Evolutionary conservation across 2,888 invertebrate genomes (phyloP).

Genomic region (Drosophila melanocephala): DNA sequence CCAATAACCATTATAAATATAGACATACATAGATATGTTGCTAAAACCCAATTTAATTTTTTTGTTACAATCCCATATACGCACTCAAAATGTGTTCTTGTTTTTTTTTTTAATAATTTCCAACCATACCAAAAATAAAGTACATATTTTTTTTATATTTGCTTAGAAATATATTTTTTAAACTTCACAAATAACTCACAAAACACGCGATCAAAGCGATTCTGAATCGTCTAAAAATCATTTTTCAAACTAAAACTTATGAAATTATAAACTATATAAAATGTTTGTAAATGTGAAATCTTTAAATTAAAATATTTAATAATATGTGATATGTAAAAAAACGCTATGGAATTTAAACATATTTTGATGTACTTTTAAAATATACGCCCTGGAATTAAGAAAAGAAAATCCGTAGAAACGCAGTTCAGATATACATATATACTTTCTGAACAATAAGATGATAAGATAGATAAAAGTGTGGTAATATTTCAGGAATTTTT

Average conservation of each 20-base stretch:
- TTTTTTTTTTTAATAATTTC: not conserved
- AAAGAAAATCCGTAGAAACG: not conserved
- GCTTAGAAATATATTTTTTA: not conserved
- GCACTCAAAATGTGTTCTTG: not conserved
- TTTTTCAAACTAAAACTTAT: not conserved
- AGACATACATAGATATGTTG: not conserved
- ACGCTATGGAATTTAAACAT: not conserved
- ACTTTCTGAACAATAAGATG: not conserved
- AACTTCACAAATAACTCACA: not conserved
- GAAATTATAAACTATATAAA: not conserved
- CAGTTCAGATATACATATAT: not conserved
- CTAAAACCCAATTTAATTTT: not conserved
- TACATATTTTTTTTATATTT: not conserved
- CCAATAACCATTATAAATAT: not conserved
- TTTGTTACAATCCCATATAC: not conserved
- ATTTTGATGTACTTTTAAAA: not conserved
- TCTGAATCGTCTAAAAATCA: not conserved
- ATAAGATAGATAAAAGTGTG: not conserved
- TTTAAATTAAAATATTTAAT: not conserved
- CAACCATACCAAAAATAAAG: not conserved
- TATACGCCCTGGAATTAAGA: not conserved
- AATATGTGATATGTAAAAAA: not conserved
- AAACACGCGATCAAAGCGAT: no score
- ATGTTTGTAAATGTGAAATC: not conserved
- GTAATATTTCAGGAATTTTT: not conserved